Percentiles rank a stretch among this genome's conserved stretches.
Evolutionary conservation across 2,113 vertebrate genomes (phyloP).

Genomic region (rabbit (Oryctolagus cuniculus)): DNA sequence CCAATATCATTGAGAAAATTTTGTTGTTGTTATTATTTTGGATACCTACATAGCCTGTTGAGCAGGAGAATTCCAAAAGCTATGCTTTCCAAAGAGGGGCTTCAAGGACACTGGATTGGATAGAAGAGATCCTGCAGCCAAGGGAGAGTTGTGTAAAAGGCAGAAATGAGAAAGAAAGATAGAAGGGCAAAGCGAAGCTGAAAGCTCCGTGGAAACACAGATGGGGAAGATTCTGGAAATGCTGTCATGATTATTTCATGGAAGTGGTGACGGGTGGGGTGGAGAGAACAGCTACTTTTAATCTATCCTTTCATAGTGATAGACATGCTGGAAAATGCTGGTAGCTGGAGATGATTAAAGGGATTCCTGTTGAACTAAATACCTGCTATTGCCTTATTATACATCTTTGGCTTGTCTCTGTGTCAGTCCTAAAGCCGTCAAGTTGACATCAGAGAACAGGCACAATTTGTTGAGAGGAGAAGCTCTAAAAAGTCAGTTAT

Average conservation of each 20-base stretch:
- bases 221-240: neutral
- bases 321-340: neutral
- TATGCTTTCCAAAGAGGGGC: neutral
- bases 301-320: neutral
- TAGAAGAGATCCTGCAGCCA: neutral
- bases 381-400: neutral
- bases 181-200: neutral
- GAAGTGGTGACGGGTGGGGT: neutral
- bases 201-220: neutral
- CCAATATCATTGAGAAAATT: neutral
- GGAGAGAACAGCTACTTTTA: neutral
- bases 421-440: conserved; percentile 36
- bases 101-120: conserved; percentile 30
- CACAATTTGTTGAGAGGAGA: conserved; percentile 56
- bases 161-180: neutral
- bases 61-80: conserved; percentile 22
- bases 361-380: conserved; percentile 34
- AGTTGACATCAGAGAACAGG: neutral
- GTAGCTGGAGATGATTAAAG: conserved; percentile 36
- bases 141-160: neutral
- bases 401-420: neutral
- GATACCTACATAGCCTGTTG: neutral
- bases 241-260: conserved; percentile 18
- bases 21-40: neutral
- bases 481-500: conserved; percentile 50